A percentile compares a stretch with the other conserved stretches of the same genome.
Conservation (phyloP, 2,113 vertebrate species). For the Chaetodon trifascialis region DNA sequence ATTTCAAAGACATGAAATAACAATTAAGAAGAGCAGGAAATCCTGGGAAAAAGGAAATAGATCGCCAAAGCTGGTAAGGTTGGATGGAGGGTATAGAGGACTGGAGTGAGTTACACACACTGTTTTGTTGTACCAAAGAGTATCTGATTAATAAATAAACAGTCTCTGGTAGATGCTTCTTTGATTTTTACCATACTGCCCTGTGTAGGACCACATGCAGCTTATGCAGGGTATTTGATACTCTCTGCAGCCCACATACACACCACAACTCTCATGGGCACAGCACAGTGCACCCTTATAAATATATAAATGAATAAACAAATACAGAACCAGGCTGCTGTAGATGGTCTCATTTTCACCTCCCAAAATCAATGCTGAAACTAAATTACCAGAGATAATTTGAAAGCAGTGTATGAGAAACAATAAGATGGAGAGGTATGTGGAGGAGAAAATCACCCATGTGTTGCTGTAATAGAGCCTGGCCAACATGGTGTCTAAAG, state of each 20-base stretch:
- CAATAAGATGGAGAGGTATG: neutral
- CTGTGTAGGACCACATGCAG: neutral
- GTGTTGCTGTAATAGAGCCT: neutral
- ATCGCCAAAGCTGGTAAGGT: neutral
- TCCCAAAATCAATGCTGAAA: neutral
- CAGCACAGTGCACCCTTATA: neutral
- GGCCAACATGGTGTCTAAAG: neutral
- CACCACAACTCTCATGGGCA: neutral
- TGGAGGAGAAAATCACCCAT: neutral
- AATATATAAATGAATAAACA: conserved; percentile 13
- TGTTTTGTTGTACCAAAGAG: neutral
- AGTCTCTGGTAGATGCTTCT: neutral
- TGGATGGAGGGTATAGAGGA: too few species aligned
- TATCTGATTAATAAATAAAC: neutral
- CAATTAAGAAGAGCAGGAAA: neutral
- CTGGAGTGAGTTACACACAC: neutral
- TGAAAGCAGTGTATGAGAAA: neutral
- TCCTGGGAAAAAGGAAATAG: neutral
- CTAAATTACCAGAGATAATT: conserved; percentile 18
- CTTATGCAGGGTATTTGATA: neutral
- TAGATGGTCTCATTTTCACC: neutral
- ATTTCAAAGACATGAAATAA: neutral
- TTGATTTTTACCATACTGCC: neutral
- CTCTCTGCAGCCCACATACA: neutral
- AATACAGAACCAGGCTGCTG: neutral